A percentile compares a stretch with the other conserved stretches of the same genome.
phyloP scores from a whole-genome alignment of 2,797 vertebrate genomes.

The Ctenosaura bakeri region DNA sequence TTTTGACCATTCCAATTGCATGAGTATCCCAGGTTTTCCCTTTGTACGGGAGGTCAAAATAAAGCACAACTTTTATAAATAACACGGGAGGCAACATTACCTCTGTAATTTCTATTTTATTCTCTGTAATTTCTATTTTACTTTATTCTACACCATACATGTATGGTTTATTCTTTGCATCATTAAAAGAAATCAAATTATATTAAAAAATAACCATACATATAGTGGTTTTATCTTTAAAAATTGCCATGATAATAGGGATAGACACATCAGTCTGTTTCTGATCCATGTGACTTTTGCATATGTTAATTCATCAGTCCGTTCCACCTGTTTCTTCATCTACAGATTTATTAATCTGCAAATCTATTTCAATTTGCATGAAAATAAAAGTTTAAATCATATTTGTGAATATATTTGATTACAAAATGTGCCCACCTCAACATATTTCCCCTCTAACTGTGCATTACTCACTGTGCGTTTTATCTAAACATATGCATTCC shows the following conservation, averaged over 20 bases:
- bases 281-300: neutral
- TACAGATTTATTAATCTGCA: neutral
- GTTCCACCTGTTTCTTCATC: neutral
- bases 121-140: neutral
- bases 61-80: constrained; percentile 62
- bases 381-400: neutral
- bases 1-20: constrained; percentile 72
- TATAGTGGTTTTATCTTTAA: neutral
- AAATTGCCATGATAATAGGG: neutral
- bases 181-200: too few species aligned
- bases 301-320: neutral
- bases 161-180: too few species aligned
- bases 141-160: too few species aligned
- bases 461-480: neutral
- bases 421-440: neutral
- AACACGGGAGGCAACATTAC: constrained; percentile 35
- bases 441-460: neutral
- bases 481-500: neutral
- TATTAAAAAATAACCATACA: neutral
- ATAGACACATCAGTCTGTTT: neutral
- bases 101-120: constrained; percentile 8
- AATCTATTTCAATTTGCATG: neutral
- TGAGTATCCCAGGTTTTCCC: constrained; percentile 59
- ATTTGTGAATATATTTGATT: neutral
- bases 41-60: constrained; percentile 59